Evolutionary conservation across 2,888 invertebrate genomes (phyloP).

Genomic region (Priocnemis perturbator): DNA sequence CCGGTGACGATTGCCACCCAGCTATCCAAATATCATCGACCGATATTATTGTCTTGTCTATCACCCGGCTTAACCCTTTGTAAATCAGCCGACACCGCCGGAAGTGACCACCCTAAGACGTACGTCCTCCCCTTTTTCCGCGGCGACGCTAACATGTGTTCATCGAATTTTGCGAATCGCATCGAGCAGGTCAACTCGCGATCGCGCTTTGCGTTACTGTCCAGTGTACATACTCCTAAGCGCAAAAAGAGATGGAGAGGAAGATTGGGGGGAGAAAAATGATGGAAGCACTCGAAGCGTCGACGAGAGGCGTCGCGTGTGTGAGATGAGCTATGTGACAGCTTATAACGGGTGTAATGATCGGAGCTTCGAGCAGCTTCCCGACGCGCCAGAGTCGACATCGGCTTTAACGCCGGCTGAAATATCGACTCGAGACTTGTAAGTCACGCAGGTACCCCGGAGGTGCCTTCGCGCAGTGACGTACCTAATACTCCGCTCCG

Average conservation of each 20-base stretch:
- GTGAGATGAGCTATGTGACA: constrained; percentile 50
- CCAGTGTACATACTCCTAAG: too few species aligned
- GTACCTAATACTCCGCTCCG: constrained; percentile 18
- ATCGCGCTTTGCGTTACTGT: too few species aligned
- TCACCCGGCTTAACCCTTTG: too few species aligned
- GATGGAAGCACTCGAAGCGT: not conserved
- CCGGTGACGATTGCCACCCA: too few species aligned
- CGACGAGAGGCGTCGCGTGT: constrained; percentile 11
- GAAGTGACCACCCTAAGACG: too few species aligned
- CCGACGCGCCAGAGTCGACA: constrained; percentile 39
- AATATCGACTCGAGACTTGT: constrained; percentile 50
- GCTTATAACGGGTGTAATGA: constrained; percentile 53
- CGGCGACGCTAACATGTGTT: too few species aligned
- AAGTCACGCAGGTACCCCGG: constrained; percentile 41
- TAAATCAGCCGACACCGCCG: too few species aligned
- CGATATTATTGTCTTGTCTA: too few species aligned
- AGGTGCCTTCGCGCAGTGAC: not conserved
- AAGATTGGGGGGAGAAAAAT: not conserved
- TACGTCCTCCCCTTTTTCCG: too few species aligned
- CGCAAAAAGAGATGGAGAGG: not conserved
- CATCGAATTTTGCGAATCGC: too few species aligned
- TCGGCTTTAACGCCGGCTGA: constrained; percentile 50
- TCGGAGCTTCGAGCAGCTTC: constrained; percentile 35
- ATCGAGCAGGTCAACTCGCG: too few species aligned
- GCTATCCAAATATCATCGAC: too few species aligned